Percentiles rank a stretch among this genome's conserved stretches.
Evolutionary conservation across 37 sponge, comb jelly and placozoan species (phyloP).

Genomic region (Lycopodina hypogea): DNA sequence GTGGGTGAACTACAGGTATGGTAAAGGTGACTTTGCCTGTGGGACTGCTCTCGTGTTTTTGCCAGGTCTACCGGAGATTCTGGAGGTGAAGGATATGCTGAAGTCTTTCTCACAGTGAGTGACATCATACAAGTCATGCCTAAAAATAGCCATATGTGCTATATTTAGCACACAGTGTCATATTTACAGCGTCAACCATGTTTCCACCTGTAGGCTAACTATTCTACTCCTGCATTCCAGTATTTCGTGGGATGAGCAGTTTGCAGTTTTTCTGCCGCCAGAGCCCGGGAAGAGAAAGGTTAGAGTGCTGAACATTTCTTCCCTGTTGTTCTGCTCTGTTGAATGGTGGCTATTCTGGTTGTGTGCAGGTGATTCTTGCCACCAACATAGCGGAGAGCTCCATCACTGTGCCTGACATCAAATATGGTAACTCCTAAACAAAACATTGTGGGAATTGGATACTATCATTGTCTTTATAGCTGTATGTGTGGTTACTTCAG

Average conservation of each 20-base stretch:
- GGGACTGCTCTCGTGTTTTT: constrained; percentile 93
- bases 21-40: constrained; percentile 35
- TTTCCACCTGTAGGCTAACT: constrained; percentile 29
- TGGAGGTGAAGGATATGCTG: constrained; percentile 50
- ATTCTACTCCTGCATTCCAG: constrained; percentile 81
- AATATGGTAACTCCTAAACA: constrained; percentile 84
- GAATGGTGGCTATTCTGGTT: neutral
- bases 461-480: no score
- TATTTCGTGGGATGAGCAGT: constrained; percentile 72
- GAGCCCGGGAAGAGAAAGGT: constrained; percentile 73
- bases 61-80: constrained; percentile 90
- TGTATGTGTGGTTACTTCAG: no score
- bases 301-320: neutral
- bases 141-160: neutral
- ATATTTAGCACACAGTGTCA: neutral
- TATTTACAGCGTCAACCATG: neutral
- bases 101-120: neutral
- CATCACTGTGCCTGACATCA: constrained; percentile 95
- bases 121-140: neutral
- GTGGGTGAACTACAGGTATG: constrained; percentile 44
- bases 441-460: no score
- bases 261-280: constrained; percentile 67
- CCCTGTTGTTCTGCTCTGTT: neutral
- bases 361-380: constrained; percentile 82
- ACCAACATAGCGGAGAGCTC: constrained; percentile 98